Evolutionary conservation across 2,888 invertebrate species (phyloP).

Genomic region (Oscheius sp.): DNA sequence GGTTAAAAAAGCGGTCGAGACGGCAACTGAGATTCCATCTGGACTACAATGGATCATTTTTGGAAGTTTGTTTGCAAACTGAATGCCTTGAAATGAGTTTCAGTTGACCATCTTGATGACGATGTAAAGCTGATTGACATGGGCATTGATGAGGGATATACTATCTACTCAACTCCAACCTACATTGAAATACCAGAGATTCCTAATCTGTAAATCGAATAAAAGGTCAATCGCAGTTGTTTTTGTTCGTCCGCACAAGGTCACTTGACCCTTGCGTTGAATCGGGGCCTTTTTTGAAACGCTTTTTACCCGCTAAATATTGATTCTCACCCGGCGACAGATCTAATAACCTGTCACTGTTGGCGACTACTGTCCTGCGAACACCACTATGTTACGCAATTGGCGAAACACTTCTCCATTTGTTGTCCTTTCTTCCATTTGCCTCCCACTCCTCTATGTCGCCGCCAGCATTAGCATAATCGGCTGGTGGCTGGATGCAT

Average conservation of each 20-base stretch:
- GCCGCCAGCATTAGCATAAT: not conserved
- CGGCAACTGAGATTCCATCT: slow-evolving; percentile 42
- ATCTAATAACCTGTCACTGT: not conserved
- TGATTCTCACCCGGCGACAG: no score
- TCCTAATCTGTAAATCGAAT: slow-evolving; percentile 45
- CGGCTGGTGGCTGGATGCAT: not conserved
- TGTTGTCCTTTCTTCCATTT: no score
- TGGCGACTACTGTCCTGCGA: not conserved
- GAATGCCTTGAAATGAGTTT: slow-evolving; percentile 14
- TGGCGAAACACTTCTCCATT: no score
- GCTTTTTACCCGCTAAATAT: no score
- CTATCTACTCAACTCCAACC: slow-evolving; percentile 56
- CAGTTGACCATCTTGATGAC: slow-evolving; percentile 47
- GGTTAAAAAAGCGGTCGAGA: slow-evolving; percentile 48
- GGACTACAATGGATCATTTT: slow-evolving; percentile 53
- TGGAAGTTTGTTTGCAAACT: slow-evolving; percentile 35
- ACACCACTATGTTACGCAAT: not conserved
- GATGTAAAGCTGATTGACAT: slow-evolving; percentile 36
- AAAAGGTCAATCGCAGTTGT: not conserved
- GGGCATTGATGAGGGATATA: slow-evolving; percentile 54
- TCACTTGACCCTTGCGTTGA: not conserved
- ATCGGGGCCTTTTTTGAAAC: not conserved
- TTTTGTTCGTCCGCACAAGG: not conserved
- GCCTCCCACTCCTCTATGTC: no score
- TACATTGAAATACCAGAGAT: slow-evolving; percentile 56